Percentiles rank a stretch among this genome's conserved stretches.
These are phyloP conservation scores for Pipa parva DNA, from an alignment of 2,113 vertebrate genomes.

Conservation along the genomic window DNA sequence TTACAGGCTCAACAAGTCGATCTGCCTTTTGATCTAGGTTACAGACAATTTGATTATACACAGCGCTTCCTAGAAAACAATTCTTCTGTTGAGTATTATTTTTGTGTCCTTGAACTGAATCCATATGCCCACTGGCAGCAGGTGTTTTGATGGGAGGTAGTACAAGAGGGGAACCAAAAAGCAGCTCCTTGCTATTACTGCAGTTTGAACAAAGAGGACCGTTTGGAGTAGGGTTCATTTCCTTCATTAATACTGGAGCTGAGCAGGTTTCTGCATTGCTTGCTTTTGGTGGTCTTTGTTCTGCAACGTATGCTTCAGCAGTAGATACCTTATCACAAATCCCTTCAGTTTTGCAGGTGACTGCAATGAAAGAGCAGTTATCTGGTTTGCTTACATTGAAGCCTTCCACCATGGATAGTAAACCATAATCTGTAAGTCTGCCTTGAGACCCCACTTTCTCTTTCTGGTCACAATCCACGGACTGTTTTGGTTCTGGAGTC, in stretches of 20 bases:
- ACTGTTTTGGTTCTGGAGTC: slow-evolving; percentile 26
- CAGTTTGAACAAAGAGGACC: neutral
- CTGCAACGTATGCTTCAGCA: slow-evolving; percentile 2
- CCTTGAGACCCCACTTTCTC: neutral
- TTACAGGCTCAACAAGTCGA: slow-evolving; percentile 12
- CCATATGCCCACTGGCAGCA: slow-evolving; percentile 13
- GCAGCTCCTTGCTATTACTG: slow-evolving; percentile 1
- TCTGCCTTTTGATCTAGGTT: slow-evolving; percentile 26
- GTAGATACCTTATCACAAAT: slow-evolving; percentile 8
- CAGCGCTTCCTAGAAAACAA: slow-evolving; percentile 39
- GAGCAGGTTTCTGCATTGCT: slow-evolving; percentile 4
- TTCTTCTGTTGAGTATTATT: no score
- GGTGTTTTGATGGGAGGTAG: slow-evolving; percentile 48
- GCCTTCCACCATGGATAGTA: neutral
- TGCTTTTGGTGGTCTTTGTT: slow-evolving; percentile 50
- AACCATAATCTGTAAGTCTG: neutral
- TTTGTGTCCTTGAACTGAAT: slow-evolving; percentile 46
- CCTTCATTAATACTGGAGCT: slow-evolving; percentile 15
- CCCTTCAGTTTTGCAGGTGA: slow-evolving; percentile 38
- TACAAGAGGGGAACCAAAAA: slow-evolving; percentile 40
- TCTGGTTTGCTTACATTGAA: neutral
- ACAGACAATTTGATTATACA: slow-evolving; percentile 22
- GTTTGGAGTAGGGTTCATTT: neutral
- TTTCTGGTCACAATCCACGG: neutral
- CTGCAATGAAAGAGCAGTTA: neutral